These are phyloP conservation scores for Dusona sp. DNA, from an alignment of 2,888 invertebrate species.

Conservation along the genomic window DNA sequence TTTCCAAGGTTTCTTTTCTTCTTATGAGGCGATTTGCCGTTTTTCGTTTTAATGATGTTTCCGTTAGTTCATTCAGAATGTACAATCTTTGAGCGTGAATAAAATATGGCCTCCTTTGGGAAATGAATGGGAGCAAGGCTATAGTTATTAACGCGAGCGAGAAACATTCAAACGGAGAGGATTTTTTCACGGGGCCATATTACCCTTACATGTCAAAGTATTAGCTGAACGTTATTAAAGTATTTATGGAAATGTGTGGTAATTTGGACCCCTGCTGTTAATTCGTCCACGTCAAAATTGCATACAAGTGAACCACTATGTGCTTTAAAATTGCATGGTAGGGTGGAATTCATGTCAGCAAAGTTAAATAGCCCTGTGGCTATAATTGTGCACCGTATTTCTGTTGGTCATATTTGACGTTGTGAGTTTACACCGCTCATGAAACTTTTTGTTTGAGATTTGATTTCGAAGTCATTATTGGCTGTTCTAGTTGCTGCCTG, in stretches of 20 bases:
- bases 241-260: neutral
- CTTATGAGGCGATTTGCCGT: neutral
- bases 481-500: neutral
- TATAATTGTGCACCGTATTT: slow-evolving; percentile 1
- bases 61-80: neutral
- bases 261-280: neutral
- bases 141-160: neutral
- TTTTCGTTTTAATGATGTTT: neutral
- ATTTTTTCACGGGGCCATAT: neutral
- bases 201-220: neutral
- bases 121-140: neutral
- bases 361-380: slow-evolving; percentile 11
- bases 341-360: neutral
- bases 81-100: neutral
- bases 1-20: neutral
- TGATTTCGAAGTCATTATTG: neutral
- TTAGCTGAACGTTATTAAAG: neutral
- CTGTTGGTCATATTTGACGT: neutral
- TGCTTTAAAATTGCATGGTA: neutral
- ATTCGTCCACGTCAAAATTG: neutral
- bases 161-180: neutral
- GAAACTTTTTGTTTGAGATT: neutral
- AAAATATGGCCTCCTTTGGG: neutral
- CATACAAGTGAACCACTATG: neutral
- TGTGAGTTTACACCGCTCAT: neutral